Evolutionary conservation across 2,113 vertebrate species (phyloP), one percentile per base, ranked within the genome.

Genomic region (Diglossa brunneiventris): DNA sequence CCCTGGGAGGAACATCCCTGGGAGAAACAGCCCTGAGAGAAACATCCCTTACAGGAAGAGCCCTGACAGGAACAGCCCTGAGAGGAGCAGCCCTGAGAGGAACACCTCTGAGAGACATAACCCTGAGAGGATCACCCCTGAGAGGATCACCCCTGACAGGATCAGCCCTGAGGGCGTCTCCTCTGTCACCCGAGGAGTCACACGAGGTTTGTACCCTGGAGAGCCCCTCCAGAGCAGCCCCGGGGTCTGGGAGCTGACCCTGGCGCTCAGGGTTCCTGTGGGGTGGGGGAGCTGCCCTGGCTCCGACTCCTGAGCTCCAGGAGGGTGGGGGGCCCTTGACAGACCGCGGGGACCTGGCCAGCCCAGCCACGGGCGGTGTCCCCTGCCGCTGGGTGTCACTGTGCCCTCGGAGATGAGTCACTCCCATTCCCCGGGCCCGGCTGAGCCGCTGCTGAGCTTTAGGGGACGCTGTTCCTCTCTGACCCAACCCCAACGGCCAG

Each of bases 381-480:
- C 63, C 64, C 59, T 52, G 70, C 69, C 89, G 28, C 89, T 44
- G 91, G 80, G 76, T 94, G 94, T 91, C 94, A 72, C 91, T 80
- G 80, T 19, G 3, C 13, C 7, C 83, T 53, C 85, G 72, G 24
- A 9, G 31, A 67, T 17, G 33, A 10, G 23, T 0, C 24, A 24
- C 5, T 39, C 16, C 33, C 80, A 15, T 41, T 47, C 42, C 58
- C 56, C 39, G 2, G 39, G 31, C 11, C 82, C 8, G 27, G 2
- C 70, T 17, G 58, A 11, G 33, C 6, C 3, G 7, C 8, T 69
- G 15, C 24, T 62, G n/a, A 41, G 59, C 75, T 55, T 39, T 68
- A 13, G 31, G n/a, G 46, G 28, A 13, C 0, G 0, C 24, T 1
- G 11, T 24, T 87, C 61, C 70, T 33, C 18, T 4, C 30, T 28